Evolutionary conservation across 2,113 vertebrate genomes (phyloP).

Genomic region (Albula goreensis): DNA sequence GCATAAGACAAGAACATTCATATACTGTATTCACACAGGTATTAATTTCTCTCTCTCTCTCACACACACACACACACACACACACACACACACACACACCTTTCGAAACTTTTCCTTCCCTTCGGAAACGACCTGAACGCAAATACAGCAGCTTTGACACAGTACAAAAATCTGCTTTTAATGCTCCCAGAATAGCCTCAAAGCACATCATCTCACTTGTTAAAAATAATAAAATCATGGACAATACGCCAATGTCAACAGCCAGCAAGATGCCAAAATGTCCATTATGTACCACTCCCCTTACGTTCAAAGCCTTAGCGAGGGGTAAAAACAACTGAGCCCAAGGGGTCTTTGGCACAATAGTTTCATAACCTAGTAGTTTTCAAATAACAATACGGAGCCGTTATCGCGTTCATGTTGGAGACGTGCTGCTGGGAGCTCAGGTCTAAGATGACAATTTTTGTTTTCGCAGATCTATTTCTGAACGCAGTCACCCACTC

Average conservation of each 20-base stretch:
- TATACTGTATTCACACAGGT: background rate
- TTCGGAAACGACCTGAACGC: background rate
- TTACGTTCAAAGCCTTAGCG: background rate
- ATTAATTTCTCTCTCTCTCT: background rate
- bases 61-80: background rate
- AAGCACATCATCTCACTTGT: background rate
- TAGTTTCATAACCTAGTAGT: background rate
- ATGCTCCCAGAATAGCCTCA: background rate
- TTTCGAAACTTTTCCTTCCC: background rate
- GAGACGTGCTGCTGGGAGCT: background rate
- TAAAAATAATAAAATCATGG: background rate
- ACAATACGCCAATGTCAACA: background rate
- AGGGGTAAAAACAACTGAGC: background rate
- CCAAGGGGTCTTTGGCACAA: background rate
- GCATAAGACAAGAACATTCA: background rate
- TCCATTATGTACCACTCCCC: background rate
- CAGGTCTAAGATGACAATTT: background rate
- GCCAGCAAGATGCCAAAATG: background rate
- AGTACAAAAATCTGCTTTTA: background rate
- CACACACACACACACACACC: background rate
- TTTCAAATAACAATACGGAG: background rate
- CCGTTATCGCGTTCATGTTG: background rate
- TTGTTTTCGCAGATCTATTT: conserved; percentile 21
- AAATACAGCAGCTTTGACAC: background rate
- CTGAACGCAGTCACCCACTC: background rate